Evolutionary conservation across 2,888 invertebrate genomes (phyloP).

Genomic region (Drosophila demipolita): DNA sequence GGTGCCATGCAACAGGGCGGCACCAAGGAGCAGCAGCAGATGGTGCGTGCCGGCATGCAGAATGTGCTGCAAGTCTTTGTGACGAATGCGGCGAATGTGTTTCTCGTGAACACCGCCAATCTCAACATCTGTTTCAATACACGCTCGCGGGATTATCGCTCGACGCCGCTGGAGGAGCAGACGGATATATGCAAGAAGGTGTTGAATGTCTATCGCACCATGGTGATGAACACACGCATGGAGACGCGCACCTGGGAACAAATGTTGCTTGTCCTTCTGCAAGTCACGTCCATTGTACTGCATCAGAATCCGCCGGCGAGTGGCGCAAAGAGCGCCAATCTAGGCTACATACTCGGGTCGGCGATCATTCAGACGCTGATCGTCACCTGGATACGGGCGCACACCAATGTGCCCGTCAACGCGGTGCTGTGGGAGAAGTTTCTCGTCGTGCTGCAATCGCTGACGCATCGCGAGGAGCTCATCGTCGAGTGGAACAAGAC

Average conservation of each 20-base stretch:
- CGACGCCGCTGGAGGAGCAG: slow-evolving; percentile 94
- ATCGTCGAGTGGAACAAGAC: slow-evolving; percentile 99
- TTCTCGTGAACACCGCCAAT: slow-evolving; percentile 88
- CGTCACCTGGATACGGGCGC: slow-evolving; percentile 99
- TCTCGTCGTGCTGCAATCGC: slow-evolving; percentile 92
- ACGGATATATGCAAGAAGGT: slow-evolving; percentile 98
- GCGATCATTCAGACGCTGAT: slow-evolving; percentile 97
- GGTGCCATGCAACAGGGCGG: slow-evolving; percentile 86
- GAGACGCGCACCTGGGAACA: slow-evolving; percentile 97
- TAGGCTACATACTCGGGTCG: slow-evolving; percentile 92
- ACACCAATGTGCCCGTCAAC: slow-evolving; percentile 95
- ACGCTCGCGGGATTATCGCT: slow-evolving; percentile 87
- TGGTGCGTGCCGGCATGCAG: slow-evolving; percentile 93
- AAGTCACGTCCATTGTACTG: slow-evolving; percentile 95
- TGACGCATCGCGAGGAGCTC: slow-evolving; percentile 97
- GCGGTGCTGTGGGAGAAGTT: slow-evolving; percentile 97
- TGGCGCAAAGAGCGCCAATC: slow-evolving; percentile 88
- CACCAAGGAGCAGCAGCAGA: slow-evolving; percentile 89
- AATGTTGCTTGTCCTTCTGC: slow-evolving; percentile 92
- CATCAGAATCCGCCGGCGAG: slow-evolving; percentile 89
- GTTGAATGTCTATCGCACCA: slow-evolving; percentile 97
- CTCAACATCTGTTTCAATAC: slow-evolving; percentile 86
- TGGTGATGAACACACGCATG: slow-evolving; percentile 98
- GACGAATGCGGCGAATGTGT: slow-evolving; percentile 97
- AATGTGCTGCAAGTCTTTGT: slow-evolving; percentile 89